phyloP scores from a whole-genome alignment of 2,113 vertebrate species.

The Atherinomorus stipes region DNA sequence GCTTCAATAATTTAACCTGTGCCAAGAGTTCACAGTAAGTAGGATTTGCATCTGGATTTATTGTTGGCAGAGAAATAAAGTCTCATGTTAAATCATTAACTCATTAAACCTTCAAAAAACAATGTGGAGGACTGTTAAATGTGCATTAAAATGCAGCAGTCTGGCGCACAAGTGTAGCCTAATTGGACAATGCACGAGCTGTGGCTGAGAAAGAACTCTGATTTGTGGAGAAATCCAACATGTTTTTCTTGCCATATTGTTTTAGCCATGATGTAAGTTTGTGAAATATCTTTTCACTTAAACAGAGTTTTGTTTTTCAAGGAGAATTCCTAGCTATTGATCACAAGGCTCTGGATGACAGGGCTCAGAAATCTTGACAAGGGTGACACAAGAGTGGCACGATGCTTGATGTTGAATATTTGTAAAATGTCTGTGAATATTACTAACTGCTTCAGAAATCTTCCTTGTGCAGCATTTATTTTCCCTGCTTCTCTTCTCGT shows the following conservation, averaged over 20 bases:
- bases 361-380: slow-evolving; percentile 39
- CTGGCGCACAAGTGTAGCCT: slow-evolving; percentile 17
- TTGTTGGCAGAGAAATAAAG: slow-evolving; percentile 35
- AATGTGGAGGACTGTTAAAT: slow-evolving; percentile 50
- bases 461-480: slow-evolving; percentile 13
- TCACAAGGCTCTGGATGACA: slow-evolving; percentile 63
- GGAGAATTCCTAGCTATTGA: slow-evolving; percentile 68
- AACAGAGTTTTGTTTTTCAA: slow-evolving; percentile 61
- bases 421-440: slow-evolving; percentile 36
- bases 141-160: slow-evolving; percentile 29
- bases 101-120: slow-evolving; percentile 47
- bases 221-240: slow-evolving; percentile 32
- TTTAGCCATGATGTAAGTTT: slow-evolving; percentile 69
- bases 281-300: slow-evolving; percentile 58
- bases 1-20: slow-evolving; percentile 55
- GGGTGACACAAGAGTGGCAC: slow-evolving; percentile 48
- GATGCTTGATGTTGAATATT: slow-evolving; percentile 53
- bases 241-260: slow-evolving; percentile 16
- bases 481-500: neutral
- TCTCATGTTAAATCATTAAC: slow-evolving; percentile 43
- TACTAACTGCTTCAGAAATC: slow-evolving; percentile 22
- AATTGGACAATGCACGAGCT: slow-evolving; percentile 51
- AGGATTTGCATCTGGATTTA: slow-evolving; percentile 10
- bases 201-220: slow-evolving; percentile 15
- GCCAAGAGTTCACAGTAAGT: slow-evolving; percentile 1